These are phyloP conservation scores for Panonychus citri DNA, from an alignment of 1,140 invertebrate species.

Conservation along the genomic window DNA sequence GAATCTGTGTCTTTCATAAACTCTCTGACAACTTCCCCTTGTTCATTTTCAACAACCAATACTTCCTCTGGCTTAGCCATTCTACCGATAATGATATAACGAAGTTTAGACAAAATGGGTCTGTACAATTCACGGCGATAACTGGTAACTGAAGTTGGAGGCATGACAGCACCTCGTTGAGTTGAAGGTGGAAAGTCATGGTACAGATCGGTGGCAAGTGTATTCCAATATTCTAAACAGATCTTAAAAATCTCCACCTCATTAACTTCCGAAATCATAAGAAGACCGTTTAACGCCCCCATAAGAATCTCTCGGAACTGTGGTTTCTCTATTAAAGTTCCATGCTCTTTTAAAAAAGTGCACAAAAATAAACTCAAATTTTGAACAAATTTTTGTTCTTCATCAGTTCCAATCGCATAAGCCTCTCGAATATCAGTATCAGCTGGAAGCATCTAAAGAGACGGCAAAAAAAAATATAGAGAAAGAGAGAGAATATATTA, in stretches of 20 bases:
- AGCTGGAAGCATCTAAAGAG: slow-evolving; percentile 51
- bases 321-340: slow-evolving; percentile 52
- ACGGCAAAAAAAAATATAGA: neutral
- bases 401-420: slow-evolving; percentile 72
- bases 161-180: neutral
- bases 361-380: slow-evolving; percentile 92
- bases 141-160: neutral
- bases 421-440: slow-evolving; percentile 77
- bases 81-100: slow-evolving; percentile 96
- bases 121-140: slow-evolving; percentile 40
- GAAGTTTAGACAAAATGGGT: slow-evolving; percentile 59
- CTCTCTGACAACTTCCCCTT: slow-evolving; percentile 95
- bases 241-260: slow-evolving; percentile 99
- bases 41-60: slow-evolving; percentile 99
- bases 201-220: slow-evolving; percentile 69
- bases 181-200: neutral
- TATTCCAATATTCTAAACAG: slow-evolving; percentile 97
- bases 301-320: slow-evolving; percentile 40
- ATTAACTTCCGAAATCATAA: slow-evolving; percentile 93
- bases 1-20: slow-evolving; percentile 99
- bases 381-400: slow-evolving; percentile 97
- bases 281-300: slow-evolving; percentile 70
- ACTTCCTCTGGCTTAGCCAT: slow-evolving; percentile 99
- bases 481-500: neutral
- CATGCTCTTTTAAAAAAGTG: slow-evolving; percentile 89